These are phyloP conservation scores for Ectropis grisescens DNA, from an alignment of 1,140 invertebrate species.

Conservation along the genomic window DNA sequence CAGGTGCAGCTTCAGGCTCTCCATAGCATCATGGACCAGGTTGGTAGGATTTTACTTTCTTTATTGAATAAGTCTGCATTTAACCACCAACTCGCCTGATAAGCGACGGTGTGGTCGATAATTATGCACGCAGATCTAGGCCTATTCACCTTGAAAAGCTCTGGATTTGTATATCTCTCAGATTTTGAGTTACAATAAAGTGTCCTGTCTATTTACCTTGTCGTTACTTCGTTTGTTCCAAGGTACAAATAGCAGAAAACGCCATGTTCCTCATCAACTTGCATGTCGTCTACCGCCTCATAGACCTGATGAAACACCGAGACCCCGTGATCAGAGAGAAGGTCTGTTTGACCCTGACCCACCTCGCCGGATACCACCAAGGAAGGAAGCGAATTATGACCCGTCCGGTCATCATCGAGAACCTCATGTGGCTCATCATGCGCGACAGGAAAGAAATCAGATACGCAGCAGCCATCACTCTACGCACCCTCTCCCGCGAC, in stretches of 20 bases:
- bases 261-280: constrained; percentile 43
- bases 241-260: constrained; percentile 58
- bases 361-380: constrained; percentile 41
- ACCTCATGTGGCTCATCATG: constrained; percentile 37
- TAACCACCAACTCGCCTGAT: too few species aligned
- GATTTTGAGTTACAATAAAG: too few species aligned
- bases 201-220: too few species aligned
- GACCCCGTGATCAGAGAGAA: constrained; percentile 47
- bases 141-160: too few species aligned
- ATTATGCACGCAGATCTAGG: too few species aligned
- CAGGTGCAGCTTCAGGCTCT: constrained; percentile 42
- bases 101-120: too few species aligned
- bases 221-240: too few species aligned
- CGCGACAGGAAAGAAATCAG: constrained; percentile 48
- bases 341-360: constrained; percentile 36
- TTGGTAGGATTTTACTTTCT: constrained; percentile 9
- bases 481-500: constrained; percentile 32
- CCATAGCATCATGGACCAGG: constrained; percentile 52
- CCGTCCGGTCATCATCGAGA: constrained; percentile 25
- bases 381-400: constrained; percentile 35
- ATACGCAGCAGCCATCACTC: constrained; percentile 36
- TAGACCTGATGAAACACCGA: constrained; percentile 32
- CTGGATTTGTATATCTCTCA: too few species aligned
- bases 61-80: not conserved
- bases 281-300: constrained; percentile 38